Base-by-base conservation (phyloP, 2,797 vertebrate species). In the Bucorvus abyssinicus region DNA sequence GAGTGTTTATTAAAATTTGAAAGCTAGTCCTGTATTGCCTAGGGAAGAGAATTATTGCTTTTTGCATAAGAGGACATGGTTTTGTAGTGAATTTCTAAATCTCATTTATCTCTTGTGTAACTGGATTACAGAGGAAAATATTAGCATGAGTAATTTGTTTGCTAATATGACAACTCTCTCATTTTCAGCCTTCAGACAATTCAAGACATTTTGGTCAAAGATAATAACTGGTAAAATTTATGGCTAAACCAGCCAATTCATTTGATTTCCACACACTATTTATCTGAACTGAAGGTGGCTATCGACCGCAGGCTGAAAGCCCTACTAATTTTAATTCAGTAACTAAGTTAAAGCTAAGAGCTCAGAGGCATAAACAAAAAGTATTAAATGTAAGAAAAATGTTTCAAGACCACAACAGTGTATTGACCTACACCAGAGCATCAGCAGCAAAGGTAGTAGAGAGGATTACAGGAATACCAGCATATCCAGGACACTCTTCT, bases 111-210 rank as follows among this genome's bases (percentile, higher is more conserved):
- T 94, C 70, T 84, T 82, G 44, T 64, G 26, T 87, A 96, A 94
- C 79, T 93, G 63, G 86, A 95, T 97, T 95, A 94, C 16, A 57
- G n/a, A 79, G 52, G 56, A 92, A 94, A 94, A 94, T 79, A 84
- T 63, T 90, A 97, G 79, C 85, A 84, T 81, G 76, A 89, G 40
- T 70, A 89, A 92, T 95, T 93, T 87, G 47, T 82, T 92, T 94
- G 86, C 86, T 95, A 67, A 87, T 79, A 44, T 89, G 70, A 90
- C 64, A 88, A 56, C 56, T 84, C 49, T 73, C 36, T 90, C 49
- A 82, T 90, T 92, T 76, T 84, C 36, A 73, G 56, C 47, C 59
- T 76, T 94, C 52, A 67, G 77, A 89, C 55, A 77, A 53, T 40
- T 59, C 50, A 82, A 44, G 44, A 76, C 36, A 57, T 84, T 85